Evolutionary conservation across 2,888 invertebrate genomes (phyloP).

Genomic region (Erpobdella octoculata): DNA sequence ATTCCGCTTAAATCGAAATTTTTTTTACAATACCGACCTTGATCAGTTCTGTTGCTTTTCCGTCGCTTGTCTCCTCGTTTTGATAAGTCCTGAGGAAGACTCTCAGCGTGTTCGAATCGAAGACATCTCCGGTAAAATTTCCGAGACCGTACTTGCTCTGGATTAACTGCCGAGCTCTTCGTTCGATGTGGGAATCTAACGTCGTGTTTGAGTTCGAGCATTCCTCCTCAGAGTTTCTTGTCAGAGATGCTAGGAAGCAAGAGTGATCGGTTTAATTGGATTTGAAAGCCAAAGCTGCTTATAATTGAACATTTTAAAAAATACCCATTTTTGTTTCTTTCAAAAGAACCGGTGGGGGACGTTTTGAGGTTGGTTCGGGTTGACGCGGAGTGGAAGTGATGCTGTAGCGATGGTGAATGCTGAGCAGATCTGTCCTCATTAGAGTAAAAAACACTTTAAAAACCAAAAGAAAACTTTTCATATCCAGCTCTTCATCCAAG

Average conservation of each 20-base stretch:
- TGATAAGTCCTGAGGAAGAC: conserved; percentile 13
- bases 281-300: not conserved
- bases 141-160: not conserved
- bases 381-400: not conserved
- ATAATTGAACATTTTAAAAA: not conserved
- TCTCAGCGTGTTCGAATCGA: not conserved
- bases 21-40: not conserved
- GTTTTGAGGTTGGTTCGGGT: not conserved
- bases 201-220: not conserved
- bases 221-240: not conserved
- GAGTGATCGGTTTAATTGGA: not conserved
- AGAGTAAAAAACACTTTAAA: not conserved
- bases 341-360: not conserved
- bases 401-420: not conserved
- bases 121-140: not conserved
- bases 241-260: not conserved
- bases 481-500: not conserved
- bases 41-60: not conserved
- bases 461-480: not conserved
- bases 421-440: not conserved
- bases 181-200: not conserved
- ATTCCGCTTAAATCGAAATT: not conserved
- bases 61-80: conserved; percentile 11
- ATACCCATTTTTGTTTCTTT: not conserved
- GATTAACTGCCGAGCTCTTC: not conserved